Base-by-base conservation (phyloP, 2,888 invertebrate genomes). In the Creontiades dilutus region DNA sequence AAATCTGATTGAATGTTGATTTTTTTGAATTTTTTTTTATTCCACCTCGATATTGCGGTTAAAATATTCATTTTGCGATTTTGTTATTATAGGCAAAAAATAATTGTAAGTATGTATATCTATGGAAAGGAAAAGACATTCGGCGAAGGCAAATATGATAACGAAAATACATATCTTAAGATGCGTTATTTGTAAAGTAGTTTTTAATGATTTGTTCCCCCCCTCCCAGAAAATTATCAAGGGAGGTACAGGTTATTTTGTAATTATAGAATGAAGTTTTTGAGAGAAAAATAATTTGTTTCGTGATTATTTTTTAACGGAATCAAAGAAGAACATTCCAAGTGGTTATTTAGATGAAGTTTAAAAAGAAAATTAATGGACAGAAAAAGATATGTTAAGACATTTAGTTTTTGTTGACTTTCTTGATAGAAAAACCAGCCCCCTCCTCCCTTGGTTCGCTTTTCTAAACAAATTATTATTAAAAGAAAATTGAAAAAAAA, bases 141-240 rank as follows among this genome's bases (percentile, higher is more conserved):
- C 19, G 14, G 57, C n/a, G 68, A 68, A 13, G 27, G 19, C 19
- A 80, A 46, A 80, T 80, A 82, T 52, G 52, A 48, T 82, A 82
- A 82, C 82, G 82, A 82, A 82, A 52, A 82, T 82, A 82, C 82
- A 82, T 82, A 82, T 82, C 82, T 82, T 81, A 82, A n/a, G 82
- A 82, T 55, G 82, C 52, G 82, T 82, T 82, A 55, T 55, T 55
- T 82, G 82, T 82, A 82, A 52, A 82, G 82, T 82, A 82, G 82
- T 52, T 52, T 68, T 61, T 61, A 23, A 48, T 82, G 13, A 82
- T 82, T 82, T n/a, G n/a, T n/a, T 82, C 52, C 52, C 19, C 82
- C 82, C 23, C 7, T 23, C 68, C 27, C 57, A 16, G n/a, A 7
- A 57, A 57, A 47, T 81, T 80, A 80, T 13, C 47, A 47, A 81